A percentile compares a stretch with the other conserved stretches of the same genome.
phyloP scores from a whole-genome alignment of 2,797 vertebrate genomes.

The Acrossocheilus wenchowensis region DNA sequence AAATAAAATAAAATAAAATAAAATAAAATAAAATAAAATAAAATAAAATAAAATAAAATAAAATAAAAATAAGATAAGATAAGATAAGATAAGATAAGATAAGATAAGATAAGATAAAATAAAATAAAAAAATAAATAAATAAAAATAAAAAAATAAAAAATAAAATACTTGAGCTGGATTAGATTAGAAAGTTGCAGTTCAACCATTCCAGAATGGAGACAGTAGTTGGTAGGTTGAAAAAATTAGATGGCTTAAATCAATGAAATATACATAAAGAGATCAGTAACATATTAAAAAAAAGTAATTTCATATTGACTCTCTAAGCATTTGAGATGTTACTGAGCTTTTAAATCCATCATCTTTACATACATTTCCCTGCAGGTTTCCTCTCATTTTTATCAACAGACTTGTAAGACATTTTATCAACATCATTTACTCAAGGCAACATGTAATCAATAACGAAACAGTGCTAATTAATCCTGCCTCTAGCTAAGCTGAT shows the following conservation, averaged over 20 bases:
- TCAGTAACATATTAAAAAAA: not conserved
- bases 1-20: not conserved
- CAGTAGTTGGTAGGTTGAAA: not conserved
- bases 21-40: too few species aligned
- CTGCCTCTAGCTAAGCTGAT: not conserved
- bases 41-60: not conserved
- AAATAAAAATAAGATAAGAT: not conserved
- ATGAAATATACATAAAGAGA: not conserved
- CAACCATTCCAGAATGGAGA: not conserved
- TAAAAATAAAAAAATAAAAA: not conserved
- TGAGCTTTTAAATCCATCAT: slow-evolving; percentile 43
- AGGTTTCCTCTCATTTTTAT: slow-evolving; percentile 16
- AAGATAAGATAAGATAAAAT: not conserved
- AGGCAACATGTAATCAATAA: slow-evolving; percentile 26
- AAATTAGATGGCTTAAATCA: not conserved
- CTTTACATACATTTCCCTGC: slow-evolving; percentile 24
- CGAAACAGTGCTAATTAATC: slow-evolving; percentile 24
- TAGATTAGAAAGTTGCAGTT: not conserved
- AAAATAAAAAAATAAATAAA: too few species aligned
- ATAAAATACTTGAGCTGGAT: not conserved
- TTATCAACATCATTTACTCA: slow-evolving; percentile 27
- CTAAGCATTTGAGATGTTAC: slow-evolving; percentile 29
- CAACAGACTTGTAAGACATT: slow-evolving; percentile 4
- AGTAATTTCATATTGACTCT: not conserved
- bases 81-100: not conserved